A percentile compares a stretch with the other conserved stretches of the same genome.
phyloP scores from a whole-genome alignment of 2,888 invertebrate genomes.

The Ophion ellenae region DNA sequence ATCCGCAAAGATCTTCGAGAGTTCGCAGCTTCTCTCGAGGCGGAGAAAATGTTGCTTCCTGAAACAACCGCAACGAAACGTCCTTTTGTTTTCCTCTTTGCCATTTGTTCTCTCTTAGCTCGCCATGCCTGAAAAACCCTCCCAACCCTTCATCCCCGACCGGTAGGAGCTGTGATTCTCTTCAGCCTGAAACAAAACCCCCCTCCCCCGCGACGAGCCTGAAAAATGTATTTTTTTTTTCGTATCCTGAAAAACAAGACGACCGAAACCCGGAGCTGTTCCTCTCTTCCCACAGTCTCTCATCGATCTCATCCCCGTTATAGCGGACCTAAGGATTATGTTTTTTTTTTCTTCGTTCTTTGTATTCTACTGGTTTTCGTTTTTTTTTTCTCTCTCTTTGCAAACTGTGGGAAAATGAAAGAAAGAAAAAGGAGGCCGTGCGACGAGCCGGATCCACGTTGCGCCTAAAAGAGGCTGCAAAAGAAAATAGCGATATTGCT shows the following conservation, averaged over 20 bases:
- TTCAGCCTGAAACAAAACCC: constrained; percentile 65
- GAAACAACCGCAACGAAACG: constrained; percentile 62
- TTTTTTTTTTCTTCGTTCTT: constrained; percentile 25
- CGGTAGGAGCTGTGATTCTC: constrained; percentile 66
- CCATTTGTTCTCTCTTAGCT: constrained; percentile 31
- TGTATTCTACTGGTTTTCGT: constrained; percentile 10
- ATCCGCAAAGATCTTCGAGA: constrained; percentile 56
- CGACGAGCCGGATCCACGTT: constrained; percentile 77
- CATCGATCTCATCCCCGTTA: constrained; percentile 63
- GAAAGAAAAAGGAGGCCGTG: constrained; percentile 40
- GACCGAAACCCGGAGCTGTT: constrained; percentile 59
- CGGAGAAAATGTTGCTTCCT: constrained; percentile 62
- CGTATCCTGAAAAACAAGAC: constrained; percentile 58
- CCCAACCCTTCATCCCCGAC: constrained; percentile 59
- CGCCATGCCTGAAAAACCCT: constrained; percentile 61
- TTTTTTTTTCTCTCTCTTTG: constrained; percentile 26
- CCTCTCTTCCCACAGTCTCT: constrained; percentile 61
- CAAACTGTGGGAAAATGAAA: constrained; percentile 55
- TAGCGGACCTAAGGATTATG: constrained; percentile 53
- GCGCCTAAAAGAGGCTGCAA: constrained; percentile 83
- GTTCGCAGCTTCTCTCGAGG: constrained; percentile 37
- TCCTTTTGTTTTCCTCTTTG: constrained; percentile 35
- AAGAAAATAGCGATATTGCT: constrained; percentile 74
- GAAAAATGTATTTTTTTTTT: constrained; percentile 64
- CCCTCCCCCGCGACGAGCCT: constrained; percentile 64